Evolutionary conservation across 2,888 invertebrate genomes (phyloP), one percentile per base, ranked within the genome.

Genomic region (Lepidonotus clava): DNA sequence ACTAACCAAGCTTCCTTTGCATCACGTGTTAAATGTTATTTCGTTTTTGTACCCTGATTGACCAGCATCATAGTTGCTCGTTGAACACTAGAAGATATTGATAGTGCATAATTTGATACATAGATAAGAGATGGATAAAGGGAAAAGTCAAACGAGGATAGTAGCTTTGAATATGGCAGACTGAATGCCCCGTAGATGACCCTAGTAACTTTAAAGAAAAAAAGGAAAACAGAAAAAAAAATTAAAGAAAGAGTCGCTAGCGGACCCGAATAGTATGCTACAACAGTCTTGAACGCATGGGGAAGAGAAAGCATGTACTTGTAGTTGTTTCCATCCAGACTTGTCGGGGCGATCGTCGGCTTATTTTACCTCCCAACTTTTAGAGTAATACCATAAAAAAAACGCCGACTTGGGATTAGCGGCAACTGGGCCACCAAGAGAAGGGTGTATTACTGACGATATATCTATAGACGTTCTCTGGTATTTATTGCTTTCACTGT

Each of bases 401-500:
- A n/a, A n/a, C 11, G 51, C 14, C 51, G 51, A 51, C 51, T 51
- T 51, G 51, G 51, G 14, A 51, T 51, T 51, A 51, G 56, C 8
- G 14, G 14, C 24, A 56, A 56, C 24, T 5, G 14, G 14, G n/a
- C 56, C n/a, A 56, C 56, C 11, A 56, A 11, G 56, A 56, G 11
- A 56, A 56, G n/a, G 56, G n/a, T 56, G 24, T n/a, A 21, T 56
- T n/a, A n/a, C n/a, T n/a, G 56, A 11, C n/a, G n/a, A 71, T 71
- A 71, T 71, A 71, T 71, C 24, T 24, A 41, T 41, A 77, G 77
- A 77, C 5, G 5, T 77, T 77, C 67, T 67, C 67, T n/a, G 51
- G 77, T 77, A 77, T 77, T 77, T 77, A 77, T 77, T 77, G 77
- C 77, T 77, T 77, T 77, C 38, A 77, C 77, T 77, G 77, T 77